These are phyloP conservation scores for Fregetta grallaria DNA, from an alignment of 2,113 vertebrate species.

Conservation along the genomic window DNA sequence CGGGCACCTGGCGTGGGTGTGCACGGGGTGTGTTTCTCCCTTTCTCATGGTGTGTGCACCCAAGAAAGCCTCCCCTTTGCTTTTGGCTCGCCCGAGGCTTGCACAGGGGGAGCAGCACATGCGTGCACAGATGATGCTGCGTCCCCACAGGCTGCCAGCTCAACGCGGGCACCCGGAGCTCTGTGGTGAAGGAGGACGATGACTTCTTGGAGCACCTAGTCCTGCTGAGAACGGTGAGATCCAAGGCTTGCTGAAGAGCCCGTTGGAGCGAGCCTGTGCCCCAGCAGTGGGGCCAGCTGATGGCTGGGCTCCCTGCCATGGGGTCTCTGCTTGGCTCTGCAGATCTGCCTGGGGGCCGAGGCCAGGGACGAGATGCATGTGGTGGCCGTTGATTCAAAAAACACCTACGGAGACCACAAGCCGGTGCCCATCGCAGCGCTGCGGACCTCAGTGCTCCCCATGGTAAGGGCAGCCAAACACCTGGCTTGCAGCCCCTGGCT, in stretches of 20 bases:
- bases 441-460: constrained; percentile 50
- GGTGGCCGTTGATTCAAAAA: constrained; percentile 53
- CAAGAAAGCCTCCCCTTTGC: neutral
- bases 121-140: fast-evolving
- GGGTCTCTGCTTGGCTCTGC: neutral
- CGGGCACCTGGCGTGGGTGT: neutral
- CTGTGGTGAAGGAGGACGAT: constrained; percentile 34
- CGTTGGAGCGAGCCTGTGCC: fast-evolving
- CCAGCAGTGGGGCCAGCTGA: neutral
- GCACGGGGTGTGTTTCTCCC: fast-evolving
- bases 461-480: neutral
- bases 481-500: fast-evolving
- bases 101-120: fast-evolving
- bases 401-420: neutral
- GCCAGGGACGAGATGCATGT: constrained; percentile 67
- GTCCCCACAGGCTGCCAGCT: constrained; percentile 63
- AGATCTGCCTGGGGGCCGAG: constrained; percentile 67
- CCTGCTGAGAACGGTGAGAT: constrained; percentile 62
- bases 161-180: neutral
- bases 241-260: fast-evolving
- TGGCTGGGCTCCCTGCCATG: fast-evolving
- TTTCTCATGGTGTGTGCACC: fast-evolving
- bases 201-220: constrained; percentile 69
- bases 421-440: constrained; percentile 59
- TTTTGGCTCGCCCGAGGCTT: fast-evolving